Evolutionary conservation across 1,140 invertebrate species (phyloP).

Genomic region (Drosophila arizonae): DNA sequence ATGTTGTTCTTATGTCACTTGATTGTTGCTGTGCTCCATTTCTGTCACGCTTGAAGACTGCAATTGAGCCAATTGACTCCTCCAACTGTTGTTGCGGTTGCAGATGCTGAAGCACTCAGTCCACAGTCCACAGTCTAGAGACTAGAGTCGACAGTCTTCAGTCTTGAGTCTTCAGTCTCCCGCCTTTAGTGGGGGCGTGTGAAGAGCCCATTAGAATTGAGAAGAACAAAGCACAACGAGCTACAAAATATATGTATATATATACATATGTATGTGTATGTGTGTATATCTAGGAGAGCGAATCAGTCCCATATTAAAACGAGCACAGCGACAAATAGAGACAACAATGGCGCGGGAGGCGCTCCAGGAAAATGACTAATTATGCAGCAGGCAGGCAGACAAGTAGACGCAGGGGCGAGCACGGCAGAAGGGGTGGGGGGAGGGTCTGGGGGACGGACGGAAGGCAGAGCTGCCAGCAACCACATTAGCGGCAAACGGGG

Average conservation of each 20-base stretch:
- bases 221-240: slow-evolving; percentile 62
- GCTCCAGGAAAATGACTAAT: slow-evolving; percentile 75
- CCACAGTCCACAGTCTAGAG: slow-evolving; percentile 2
- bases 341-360: slow-evolving; percentile 48
- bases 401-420: neutral
- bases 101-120: slow-evolving; percentile 53
- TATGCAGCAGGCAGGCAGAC: slow-evolving; percentile 45
- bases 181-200: slow-evolving; percentile 54
- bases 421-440: neutral
- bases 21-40: slow-evolving; percentile 63
- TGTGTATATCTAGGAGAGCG: too few species aligned
- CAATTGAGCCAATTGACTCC: slow-evolving; percentile 77
- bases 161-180: neutral
- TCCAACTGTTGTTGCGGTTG: slow-evolving; percentile 71
- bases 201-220: slow-evolving; percentile 52
- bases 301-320: slow-evolving; percentile 44
- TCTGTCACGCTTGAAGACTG: slow-evolving; percentile 80
- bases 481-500: slow-evolving; percentile 66
- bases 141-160: neutral
- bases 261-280: too few species aligned
- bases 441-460: neutral
- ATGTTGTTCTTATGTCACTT: slow-evolving; percentile 36
- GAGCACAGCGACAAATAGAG: slow-evolving; percentile 67
- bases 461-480: slow-evolving; percentile 28
- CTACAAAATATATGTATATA: neutral